Evolutionary conservation across 2,888 invertebrate genomes (phyloP).

Genomic region (Volucella zonaria): DNA sequence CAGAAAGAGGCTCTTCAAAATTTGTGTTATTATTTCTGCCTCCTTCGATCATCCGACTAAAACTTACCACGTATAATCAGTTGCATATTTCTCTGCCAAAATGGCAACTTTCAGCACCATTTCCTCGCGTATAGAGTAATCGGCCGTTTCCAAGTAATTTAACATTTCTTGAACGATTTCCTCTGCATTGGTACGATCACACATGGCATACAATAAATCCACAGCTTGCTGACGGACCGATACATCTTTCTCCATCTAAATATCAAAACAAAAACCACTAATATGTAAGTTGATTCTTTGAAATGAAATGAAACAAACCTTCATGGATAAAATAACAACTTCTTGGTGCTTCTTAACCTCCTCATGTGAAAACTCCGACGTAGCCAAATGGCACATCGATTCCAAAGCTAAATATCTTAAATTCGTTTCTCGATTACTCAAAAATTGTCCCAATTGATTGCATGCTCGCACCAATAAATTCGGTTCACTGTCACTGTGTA

Average conservation of each 20-base stretch:
- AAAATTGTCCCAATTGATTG: slow-evolving; percentile 99
- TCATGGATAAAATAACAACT: slow-evolving; percentile 98
- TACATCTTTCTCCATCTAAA: slow-evolving; percentile 97
- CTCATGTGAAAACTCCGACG: slow-evolving; percentile 99
- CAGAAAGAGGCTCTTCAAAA: too few species aligned
- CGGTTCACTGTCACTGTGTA: slow-evolving; percentile 99
- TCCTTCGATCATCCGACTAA: neutral
- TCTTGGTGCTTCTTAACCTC: slow-evolving; percentile 99
- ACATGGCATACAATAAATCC: slow-evolving; percentile 99
- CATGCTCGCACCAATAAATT: slow-evolving; percentile 98
- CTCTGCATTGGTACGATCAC: slow-evolving; percentile 99
- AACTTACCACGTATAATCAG: slow-evolving; percentile 97
- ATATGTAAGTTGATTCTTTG: neutral
- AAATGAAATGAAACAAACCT: slow-evolving; percentile 83
- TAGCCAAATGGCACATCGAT: slow-evolving; percentile 99
- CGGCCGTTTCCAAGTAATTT: slow-evolving; percentile 98
- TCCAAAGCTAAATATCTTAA: slow-evolving; percentile 98
- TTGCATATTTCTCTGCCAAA: slow-evolving; percentile 99
- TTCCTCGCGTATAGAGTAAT: slow-evolving; percentile 99
- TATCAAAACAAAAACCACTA: neutral
- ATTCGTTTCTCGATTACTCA: slow-evolving; percentile 98
- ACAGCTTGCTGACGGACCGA: slow-evolving; percentile 99
- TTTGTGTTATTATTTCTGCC: too few species aligned
- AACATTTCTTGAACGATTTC: slow-evolving; percentile 99
- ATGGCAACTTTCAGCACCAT: slow-evolving; percentile 99